phyloP scores from a whole-genome alignment of 2,888 invertebrate species.

The Nemurella pictetii region DNA sequence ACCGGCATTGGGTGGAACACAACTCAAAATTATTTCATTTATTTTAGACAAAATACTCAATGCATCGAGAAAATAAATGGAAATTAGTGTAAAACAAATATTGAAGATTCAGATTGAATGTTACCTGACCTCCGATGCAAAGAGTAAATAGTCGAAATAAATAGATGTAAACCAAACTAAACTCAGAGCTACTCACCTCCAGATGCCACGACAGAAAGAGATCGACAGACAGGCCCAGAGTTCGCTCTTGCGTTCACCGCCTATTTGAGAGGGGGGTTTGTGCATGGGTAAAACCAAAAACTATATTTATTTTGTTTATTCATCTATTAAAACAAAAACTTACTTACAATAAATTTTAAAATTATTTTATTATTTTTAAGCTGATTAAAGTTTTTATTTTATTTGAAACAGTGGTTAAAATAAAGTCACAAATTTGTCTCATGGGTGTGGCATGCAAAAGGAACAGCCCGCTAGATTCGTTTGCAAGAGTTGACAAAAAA shows the following conservation, averaged over 20 bases:
- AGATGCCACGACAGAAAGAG: conserved; percentile 51
- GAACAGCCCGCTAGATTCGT: background rate
- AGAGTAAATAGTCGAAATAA: conserved; percentile 24
- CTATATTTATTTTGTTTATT: background rate
- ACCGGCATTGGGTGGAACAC: background rate
- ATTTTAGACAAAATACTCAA: background rate
- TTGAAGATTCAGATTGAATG: background rate
- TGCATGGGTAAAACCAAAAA: background rate
- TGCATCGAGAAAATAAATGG: background rate
- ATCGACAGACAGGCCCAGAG: conserved; percentile 45
- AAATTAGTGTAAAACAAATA: background rate
- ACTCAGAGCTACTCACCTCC: conserved; percentile 47
- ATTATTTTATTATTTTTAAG: background rate
- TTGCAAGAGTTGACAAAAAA: background rate
- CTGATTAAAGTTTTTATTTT: too few relatives aligned
- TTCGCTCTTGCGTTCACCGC: conserved; percentile 43
- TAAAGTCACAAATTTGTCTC: too few relatives aligned
- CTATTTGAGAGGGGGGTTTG: conserved; percentile 1
- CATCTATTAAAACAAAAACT: background rate
- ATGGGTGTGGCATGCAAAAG: background rate
- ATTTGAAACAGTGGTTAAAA: too few relatives aligned
- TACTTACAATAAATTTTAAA: background rate
- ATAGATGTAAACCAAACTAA: conserved; percentile 30
- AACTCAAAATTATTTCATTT: background rate
- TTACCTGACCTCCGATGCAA: conserved; percentile 33